Conservation (phyloP, 2,113 vertebrate species). For the Cryptomyrus ogoouensis region DNA sequence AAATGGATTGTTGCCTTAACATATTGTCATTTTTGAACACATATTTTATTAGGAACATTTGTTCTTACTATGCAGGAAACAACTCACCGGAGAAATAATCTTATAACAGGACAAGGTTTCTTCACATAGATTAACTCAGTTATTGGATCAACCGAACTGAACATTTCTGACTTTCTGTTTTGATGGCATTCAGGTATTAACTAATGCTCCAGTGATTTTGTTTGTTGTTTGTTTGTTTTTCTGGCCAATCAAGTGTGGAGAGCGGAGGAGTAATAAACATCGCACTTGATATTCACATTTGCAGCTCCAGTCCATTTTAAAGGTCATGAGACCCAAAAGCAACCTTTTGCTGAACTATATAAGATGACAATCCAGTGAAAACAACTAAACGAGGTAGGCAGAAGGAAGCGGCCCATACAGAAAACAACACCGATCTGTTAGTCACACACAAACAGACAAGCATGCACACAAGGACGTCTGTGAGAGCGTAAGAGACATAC, state of each 20-base stretch:
- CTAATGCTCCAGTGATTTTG: neutral
- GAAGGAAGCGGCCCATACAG: neutral
- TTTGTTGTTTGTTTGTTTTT: neutral
- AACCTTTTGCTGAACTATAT: neutral
- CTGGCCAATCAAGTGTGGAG: neutral
- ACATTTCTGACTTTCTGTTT: neutral
- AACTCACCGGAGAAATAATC: neutral
- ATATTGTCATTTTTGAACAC: neutral
- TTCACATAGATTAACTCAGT: neutral
- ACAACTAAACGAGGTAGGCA: neutral
- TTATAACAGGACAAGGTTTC: neutral
- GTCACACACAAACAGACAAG: neutral
- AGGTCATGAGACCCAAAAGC: neutral
- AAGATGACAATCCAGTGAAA: neutral
- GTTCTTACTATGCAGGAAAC: neutral
- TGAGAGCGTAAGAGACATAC: neutral
- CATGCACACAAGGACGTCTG: neutral
- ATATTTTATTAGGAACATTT: neutral
- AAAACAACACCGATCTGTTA: neutral
- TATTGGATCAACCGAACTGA: neutral
- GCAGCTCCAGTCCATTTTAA: neutral
- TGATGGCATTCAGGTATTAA: neutral
- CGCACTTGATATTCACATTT: neutral
- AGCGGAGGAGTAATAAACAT: neutral
- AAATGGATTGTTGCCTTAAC: neutral